Evolutionary conservation across 2,113 vertebrate species (phyloP), one percentile per base, ranked within the genome.

Genomic region (Siphamia tubifer): DNA sequence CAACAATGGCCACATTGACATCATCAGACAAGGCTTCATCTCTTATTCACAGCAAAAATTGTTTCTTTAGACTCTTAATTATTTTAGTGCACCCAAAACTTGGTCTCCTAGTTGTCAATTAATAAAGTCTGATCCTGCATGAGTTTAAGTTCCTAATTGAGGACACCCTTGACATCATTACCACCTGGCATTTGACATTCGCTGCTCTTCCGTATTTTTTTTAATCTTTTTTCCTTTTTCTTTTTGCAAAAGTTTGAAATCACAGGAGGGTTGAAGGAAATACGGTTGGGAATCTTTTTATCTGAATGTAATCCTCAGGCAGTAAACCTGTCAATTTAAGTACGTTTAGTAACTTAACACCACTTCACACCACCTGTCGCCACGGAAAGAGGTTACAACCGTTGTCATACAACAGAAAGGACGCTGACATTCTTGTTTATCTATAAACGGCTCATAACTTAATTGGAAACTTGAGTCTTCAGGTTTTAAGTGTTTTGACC

Each of bases 351-450:
- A 78, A 78, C 36, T 2, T 13, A 28, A 75, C 45, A 79, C 65
- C 4, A 16, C 28, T 55, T 52, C 27, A 61, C n/a, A n/a, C n/a
- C n/a, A 58, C 4, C 20, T 21, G 53, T 74, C 9, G 15, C 6
- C 28, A 32, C 49, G 19, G 6, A 47, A 54, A 67, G 32, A 39
- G 4, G 58, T 13, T 4, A 12, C n/a, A 64, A 34, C 44, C 2
- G 45, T 87, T 81, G 76, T 58, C 71, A 72, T 23, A 61, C 66
- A 76, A 75, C 60, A 21, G 30, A n/a, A 31, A n/a, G 5, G 30
- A 75, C 24, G n/a, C 49, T 56, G 7, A 36, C 36, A 28, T 27
- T 48, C 19, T 42, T 7, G 44, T 52, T 77, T 60, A 10, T 34
- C 39, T 3, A 23, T 61, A 28, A 47, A 16, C 1, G 2, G 4